Evolutionary conservation across 2,888 invertebrate genomes (phyloP).

Genomic region (Dryococelus australis): DNA sequence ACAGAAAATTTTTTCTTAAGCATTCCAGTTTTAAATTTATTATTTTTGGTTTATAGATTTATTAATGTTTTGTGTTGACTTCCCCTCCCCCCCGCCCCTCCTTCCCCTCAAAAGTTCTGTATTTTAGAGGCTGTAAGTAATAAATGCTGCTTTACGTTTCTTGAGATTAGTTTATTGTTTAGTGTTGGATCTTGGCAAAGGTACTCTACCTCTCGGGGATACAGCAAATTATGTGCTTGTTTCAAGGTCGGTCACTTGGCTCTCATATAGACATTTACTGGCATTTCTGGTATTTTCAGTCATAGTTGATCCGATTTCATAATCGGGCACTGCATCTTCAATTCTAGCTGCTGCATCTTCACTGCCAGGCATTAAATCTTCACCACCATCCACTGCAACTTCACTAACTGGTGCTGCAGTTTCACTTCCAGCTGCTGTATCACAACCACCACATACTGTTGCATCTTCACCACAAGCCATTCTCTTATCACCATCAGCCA

Average conservation of each 20-base stretch:
- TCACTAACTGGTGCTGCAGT: neutral
- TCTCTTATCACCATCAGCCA: neutral
- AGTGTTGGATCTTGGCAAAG: neutral
- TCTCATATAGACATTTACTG: slow-evolving; percentile 4
- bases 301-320: neutral
- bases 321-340: neutral
- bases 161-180: neutral
- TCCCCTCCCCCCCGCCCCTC: neutral
- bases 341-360: neutral
- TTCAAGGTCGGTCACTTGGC: neutral
- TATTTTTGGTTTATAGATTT: neutral
- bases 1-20: neutral
- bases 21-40: neutral
- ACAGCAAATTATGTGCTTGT: neutral
- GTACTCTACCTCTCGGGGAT: neutral
- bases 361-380: neutral
- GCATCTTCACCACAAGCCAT: neutral
- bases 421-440: neutral
- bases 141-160: neutral
- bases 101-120: slow-evolving; percentile 19
- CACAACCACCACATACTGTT: neutral
- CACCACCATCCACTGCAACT: neutral
- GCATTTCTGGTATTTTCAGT: neutral
- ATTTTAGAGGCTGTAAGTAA: neutral
- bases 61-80: neutral